These are phyloP conservation scores for Glaucidium brasilianum DNA, from an alignment of 2,113 vertebrate species.

Conservation along the genomic window DNA sequence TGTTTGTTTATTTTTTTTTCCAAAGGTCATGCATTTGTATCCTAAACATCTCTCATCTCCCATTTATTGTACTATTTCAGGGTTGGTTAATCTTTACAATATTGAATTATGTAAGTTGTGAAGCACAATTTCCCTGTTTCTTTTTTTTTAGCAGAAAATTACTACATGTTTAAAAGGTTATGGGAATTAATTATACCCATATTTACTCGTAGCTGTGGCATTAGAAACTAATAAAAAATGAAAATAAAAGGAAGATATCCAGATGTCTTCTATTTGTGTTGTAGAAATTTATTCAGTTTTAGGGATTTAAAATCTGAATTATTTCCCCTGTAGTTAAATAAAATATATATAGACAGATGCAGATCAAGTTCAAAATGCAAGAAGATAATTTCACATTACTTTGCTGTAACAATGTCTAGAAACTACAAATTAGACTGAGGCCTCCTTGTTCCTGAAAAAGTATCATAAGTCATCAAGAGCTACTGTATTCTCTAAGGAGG, in stretches of 20 bases:
- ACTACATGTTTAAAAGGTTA: conserved; percentile 24
- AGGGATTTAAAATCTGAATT: not conserved
- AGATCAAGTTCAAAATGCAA: not conserved
- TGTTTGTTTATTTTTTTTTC: conserved; percentile 26
- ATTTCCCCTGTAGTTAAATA: not conserved
- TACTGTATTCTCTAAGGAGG: not conserved
- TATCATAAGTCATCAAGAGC: not conserved
- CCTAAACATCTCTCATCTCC: not conserved
- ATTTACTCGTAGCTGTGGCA: conserved; percentile 21
- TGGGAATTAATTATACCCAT: conserved; percentile 38
- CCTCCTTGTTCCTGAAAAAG: not conserved
- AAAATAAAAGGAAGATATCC: not conserved
- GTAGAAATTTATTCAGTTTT: not conserved
- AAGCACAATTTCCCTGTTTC: not conserved
- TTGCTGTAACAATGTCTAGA: not conserved
- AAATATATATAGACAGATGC: not conserved
- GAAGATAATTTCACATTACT: not conserved
- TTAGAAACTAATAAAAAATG: not conserved
- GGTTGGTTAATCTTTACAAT: conserved; percentile 51
- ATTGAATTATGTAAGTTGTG: conserved; percentile 57
- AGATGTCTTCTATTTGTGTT: not conserved
- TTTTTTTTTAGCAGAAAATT: conserved; percentile 22
- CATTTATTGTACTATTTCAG: conserved; percentile 49
- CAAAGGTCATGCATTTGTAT: conserved; percentile 52
- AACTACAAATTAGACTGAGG: not conserved